Percentiles rank a stretch among this genome's conserved stretches.
phyloP scores from a whole-genome alignment of 2,888 invertebrate species.

The Phengaris alcon region DNA sequence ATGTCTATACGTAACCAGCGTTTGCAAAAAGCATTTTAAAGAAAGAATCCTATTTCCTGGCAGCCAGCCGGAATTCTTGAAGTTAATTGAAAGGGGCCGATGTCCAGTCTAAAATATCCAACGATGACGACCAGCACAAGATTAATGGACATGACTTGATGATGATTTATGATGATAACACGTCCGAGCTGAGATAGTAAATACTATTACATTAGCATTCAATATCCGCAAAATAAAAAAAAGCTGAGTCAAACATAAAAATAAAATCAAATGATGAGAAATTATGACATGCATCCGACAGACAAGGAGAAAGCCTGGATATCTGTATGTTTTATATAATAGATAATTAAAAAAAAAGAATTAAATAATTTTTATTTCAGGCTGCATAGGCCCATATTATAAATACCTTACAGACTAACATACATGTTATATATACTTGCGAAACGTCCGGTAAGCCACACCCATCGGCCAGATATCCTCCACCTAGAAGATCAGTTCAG shows the following conservation, averaged over 20 bases:
- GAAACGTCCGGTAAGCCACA: no score
- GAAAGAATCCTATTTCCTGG: slow-evolving; percentile 17
- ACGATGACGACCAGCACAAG: slow-evolving; percentile 3
- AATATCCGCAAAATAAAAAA: not conserved
- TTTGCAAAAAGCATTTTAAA: slow-evolving; percentile 11
- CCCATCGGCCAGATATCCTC: no score
- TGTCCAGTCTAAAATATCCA: slow-evolving; percentile 8
- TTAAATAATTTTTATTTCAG: no score
- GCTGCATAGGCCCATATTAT: no score
- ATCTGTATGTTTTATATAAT: no score
- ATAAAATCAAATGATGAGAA: not conserved
- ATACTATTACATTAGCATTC: not conserved
- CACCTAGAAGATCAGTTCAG: no score
- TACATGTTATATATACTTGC: no score
- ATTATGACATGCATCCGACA: no score
- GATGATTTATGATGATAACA: slow-evolving; percentile 11
- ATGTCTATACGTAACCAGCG: not conserved
- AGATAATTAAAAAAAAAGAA: no score
- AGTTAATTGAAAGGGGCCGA: slow-evolving; percentile 18
- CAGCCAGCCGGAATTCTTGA: slow-evolving; percentile 8
- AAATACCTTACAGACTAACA: no score
- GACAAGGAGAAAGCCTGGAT: no score
- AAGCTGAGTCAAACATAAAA: not conserved
- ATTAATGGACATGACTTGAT: slow-evolving; percentile 4
- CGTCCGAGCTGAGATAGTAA: slow-evolving; percentile 11